Evolutionary conservation across 2,797 vertebrate genomes (phyloP), one percentile per base, ranked within the genome.

Genomic region (Molossus alvarezi): DNA sequence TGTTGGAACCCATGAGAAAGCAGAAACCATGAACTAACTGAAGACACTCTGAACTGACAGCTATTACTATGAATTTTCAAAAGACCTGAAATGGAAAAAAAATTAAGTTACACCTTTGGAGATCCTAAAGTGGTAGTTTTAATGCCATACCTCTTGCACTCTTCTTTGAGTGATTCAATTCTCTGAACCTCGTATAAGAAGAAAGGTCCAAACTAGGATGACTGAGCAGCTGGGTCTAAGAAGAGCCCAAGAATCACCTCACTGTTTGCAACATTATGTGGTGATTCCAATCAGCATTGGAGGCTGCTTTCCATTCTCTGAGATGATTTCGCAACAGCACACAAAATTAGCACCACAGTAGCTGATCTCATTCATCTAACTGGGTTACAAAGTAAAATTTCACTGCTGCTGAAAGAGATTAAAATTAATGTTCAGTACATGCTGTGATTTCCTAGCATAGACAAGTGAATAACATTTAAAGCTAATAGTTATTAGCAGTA

Each of bases 401-500:
- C 53, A 73, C 81, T 82, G 23, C 72, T 65, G 58, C 77, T 29
- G 29, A 73, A 91, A 93, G 86, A 94, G 94, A 97, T 94, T 81
- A 95, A 91, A 96, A 94, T 91, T 84, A 94, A 95, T 81, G 77
- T 33, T 91, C 69, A 79, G 67, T 51, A 83, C 67, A 84, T 21
- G 71, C 83, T 93, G 75, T 67, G 92, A 94, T 58, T 95, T 88
- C 90, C 17, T 21, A 94, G 76, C 69, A 95, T 1, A 93, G 73
- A 88, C 53, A 95, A 85, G 58, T 88, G 87, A 91, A 33, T 94
- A 93, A 91, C 91, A 93, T 79, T 96, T 90, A 95, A 90, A 85
- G 77, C 91, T 97, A 95, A 85, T 80, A 95, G 64, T 65, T 87
- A 95, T 96, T 95, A 96, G 75, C 33, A 73, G 76, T 55, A 88